Percentiles rank a stretch among this genome's conserved stretches.
Evolutionary conservation across 2,113 vertebrate genomes (phyloP).

Genomic region (Proterorhinus semilunaris): DNA sequence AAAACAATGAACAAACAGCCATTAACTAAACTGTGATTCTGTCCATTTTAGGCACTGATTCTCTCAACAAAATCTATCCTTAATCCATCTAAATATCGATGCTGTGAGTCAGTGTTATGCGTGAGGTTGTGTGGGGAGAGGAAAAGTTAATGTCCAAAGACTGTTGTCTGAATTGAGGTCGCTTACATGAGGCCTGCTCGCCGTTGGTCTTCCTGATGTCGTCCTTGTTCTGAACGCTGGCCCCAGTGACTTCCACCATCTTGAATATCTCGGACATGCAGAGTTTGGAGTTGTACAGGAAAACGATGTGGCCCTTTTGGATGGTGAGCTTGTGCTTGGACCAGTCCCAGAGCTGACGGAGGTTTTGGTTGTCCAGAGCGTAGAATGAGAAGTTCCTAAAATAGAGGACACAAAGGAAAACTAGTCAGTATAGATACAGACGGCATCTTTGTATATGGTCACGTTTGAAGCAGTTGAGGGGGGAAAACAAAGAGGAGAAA

Average conservation of each 20-base stretch:
- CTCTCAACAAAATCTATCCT: too few species aligned
- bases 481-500: too few species aligned
- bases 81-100: neutral
- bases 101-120: too few species aligned
- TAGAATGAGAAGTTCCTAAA: constrained; percentile 94
- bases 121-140: too few species aligned
- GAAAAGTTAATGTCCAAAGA: neutral
- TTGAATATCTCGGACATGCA: constrained; percentile 90
- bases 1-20: neutral
- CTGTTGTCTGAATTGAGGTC: neutral
- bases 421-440: neutral
- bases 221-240: constrained; percentile 84
- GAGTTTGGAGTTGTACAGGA: constrained; percentile 94
- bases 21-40: neutral
- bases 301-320: constrained; percentile 88
- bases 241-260: constrained; percentile 91
- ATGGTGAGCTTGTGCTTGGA: constrained; percentile 94
- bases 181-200: constrained; percentile 95
- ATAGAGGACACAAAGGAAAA: neutral
- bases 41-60: too few species aligned
- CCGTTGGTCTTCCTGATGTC: constrained; percentile 94
- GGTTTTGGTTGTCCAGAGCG: constrained; percentile 95
- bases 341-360: constrained; percentile 98
- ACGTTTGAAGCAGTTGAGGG: too few species aligned
- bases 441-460: neutral